phyloP scores from a whole-genome alignment of 2,113 vertebrate genomes.

The Gymnocephalus cernua region DNA sequence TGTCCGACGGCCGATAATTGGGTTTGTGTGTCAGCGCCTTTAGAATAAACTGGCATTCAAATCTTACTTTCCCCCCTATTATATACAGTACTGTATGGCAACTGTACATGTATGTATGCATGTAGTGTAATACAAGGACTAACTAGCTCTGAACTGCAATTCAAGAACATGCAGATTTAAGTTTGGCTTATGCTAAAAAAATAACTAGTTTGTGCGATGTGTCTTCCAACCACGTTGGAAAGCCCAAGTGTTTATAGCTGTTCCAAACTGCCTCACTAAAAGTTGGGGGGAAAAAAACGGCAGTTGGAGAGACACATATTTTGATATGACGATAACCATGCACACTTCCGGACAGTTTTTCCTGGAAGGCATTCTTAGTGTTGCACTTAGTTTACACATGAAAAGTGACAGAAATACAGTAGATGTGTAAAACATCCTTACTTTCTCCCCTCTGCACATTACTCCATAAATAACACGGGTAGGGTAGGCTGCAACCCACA shows the following conservation, averaged over 20 bases:
- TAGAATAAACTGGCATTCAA: neutral
- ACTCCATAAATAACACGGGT: no score
- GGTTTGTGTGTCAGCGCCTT: no score
- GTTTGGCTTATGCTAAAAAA: neutral
- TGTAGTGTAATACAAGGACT: neutral
- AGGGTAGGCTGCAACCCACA: no score
- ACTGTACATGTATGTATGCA: neutral
- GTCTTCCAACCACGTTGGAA: neutral
- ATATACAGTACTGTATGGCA: neutral
- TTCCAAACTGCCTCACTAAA: neutral
- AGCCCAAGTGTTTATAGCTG: neutral
- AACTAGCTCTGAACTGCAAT: neutral
- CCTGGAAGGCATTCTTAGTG: neutral
- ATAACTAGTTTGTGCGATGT: neutral
- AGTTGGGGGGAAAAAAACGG: no score
- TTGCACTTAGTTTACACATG: neutral
- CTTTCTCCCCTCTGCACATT: neutral
- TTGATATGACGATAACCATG: neutral
- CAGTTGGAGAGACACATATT: neutral
- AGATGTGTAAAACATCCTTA: neutral
- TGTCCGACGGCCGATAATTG: no score
- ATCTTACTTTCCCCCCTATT: no score
- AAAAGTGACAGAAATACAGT: neutral
- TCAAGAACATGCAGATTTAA: neutral
- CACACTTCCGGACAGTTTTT: neutral